Evolutionary conservation across 2,888 invertebrate genomes (phyloP).

Genomic region (Drosophila setosimentum): DNA sequence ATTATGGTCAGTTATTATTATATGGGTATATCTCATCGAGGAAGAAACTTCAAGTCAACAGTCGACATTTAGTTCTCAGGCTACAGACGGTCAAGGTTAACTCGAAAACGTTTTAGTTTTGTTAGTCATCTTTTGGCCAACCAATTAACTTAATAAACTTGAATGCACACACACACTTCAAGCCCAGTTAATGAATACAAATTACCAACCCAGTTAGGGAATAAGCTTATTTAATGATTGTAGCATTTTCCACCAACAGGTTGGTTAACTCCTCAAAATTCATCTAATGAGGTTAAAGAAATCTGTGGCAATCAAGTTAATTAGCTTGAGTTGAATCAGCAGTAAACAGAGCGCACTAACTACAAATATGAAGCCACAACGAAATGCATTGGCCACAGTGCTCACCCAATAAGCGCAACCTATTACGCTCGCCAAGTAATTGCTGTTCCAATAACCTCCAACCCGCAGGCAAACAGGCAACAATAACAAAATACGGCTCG

Average conservation of each 20-base stretch:
- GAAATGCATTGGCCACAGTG: conserved; percentile 5
- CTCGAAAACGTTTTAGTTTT: neutral
- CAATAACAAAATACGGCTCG: conserved; percentile 38
- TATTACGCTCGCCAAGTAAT: conserved; percentile 20
- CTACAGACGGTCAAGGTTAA: conserved; percentile 49
- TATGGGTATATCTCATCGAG: conserved; percentile 10
- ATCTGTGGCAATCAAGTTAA: conserved; percentile 1
- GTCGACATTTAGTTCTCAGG: conserved; percentile 30
- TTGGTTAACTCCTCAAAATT: neutral
- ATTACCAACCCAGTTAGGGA: neutral
- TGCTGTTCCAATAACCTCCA: conserved; percentile 70
- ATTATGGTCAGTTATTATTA: conserved; percentile 25
- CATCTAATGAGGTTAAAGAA: conserved; percentile 8
- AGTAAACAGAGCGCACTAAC: conserved; percentile 13
- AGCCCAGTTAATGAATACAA: conserved; percentile 7
- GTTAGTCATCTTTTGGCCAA: neutral
- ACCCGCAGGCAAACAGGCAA: conserved; percentile 48
- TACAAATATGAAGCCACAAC: conserved; percentile 1
- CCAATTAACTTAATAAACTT: neutral
- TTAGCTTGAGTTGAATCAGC: neutral
- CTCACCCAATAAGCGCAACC: conserved; percentile 13
- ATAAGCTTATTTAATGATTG: neutral
- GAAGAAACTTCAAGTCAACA: neutral
- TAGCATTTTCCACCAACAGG: neutral
- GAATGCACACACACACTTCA: neutral